Percentiles rank a stretch among this genome's conserved stretches.
These are phyloP conservation scores for Drosophila suzukii DNA, from an alignment of 1,140 invertebrate genomes.

Conservation along the genomic window DNA sequence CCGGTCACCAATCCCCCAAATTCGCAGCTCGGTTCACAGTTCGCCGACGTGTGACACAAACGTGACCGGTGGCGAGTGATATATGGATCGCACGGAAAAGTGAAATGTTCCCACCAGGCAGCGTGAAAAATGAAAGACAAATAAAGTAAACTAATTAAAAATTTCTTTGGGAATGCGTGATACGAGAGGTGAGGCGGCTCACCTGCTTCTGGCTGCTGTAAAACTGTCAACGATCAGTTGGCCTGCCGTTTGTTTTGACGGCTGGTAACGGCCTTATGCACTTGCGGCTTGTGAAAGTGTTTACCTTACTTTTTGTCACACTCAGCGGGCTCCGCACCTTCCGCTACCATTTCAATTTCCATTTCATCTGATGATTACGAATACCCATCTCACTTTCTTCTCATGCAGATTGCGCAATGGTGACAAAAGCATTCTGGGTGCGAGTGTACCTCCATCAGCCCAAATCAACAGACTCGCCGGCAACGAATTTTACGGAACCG, in stretches of 20 bases:
- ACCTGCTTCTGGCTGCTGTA: constrained; percentile 22
- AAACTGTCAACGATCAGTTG: constrained; percentile 26
- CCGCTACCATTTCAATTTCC: neutral
- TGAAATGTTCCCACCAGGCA: constrained; percentile 62
- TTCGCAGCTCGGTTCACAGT: constrained; percentile 11
- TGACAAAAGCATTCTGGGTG: constrained; percentile 57
- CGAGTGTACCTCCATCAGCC: constrained; percentile 10
- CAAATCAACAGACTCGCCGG: constrained; percentile 1
- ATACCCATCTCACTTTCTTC: constrained; percentile 73
- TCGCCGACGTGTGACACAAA: constrained; percentile 45
- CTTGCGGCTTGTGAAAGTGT: constrained; percentile 69
- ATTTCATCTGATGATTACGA: constrained; percentile 23
- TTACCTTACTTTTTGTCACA: constrained; percentile 54
- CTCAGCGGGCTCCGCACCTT: constrained; percentile 18
- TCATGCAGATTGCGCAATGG: constrained; percentile 60
- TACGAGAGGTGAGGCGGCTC: constrained; percentile 22
- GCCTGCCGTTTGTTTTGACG: constrained; percentile 38
- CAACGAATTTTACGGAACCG: constrained; percentile 7
- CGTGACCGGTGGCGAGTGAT: constrained; percentile 36
- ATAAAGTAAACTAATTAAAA: constrained; percentile 65
- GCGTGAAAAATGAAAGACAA: constrained; percentile 27
- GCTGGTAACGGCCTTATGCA: constrained; percentile 40
- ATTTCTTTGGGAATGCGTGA: constrained; percentile 38
- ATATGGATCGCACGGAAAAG: constrained; percentile 36
- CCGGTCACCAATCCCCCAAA: neutral